A percentile compares a stretch with the other conserved stretches of the same genome.
phyloP scores from a whole-genome alignment of 2,113 vertebrate species.

The Brienomyrus brachyistius region DNA sequence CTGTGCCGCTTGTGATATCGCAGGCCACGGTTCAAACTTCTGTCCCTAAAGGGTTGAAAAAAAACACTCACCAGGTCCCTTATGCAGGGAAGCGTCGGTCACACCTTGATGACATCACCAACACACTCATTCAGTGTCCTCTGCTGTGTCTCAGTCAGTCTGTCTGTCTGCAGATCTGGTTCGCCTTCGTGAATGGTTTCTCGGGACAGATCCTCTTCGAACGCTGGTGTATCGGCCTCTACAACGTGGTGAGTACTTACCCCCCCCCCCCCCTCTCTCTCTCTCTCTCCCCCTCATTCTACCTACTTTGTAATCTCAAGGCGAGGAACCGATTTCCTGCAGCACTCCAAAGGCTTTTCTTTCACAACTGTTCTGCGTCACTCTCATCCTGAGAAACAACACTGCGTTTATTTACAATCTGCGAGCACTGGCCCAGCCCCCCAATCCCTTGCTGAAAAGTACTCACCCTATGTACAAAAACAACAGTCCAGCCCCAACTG shows the following conservation, averaged over 20 bases:
- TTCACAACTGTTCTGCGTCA: conserved; percentile 49
- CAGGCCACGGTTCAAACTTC: background rate
- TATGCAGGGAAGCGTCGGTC: background rate
- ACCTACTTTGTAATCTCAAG: conserved; percentile 28
- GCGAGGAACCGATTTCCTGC: conserved; percentile 40
- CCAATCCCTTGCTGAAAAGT: conserved; percentile 44
- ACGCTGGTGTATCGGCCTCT: conserved; percentile 96
- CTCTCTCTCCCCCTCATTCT: conserved; percentile 15
- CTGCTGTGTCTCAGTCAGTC: background rate
- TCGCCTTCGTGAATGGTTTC: conserved; percentile 97
- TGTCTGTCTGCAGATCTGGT: conserved; percentile 79
- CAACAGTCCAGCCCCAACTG: conserved; percentile 49
- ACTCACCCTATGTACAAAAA: conserved; percentile 56
- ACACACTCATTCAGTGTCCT: background rate
- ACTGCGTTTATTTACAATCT: conserved; percentile 57
- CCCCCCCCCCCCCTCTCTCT: background rate
- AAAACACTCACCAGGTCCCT: background rate
- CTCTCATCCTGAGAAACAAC: conserved; percentile 51
- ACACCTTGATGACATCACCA: background rate
- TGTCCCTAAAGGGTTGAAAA: background rate
- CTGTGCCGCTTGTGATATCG: conserved; percentile 12
- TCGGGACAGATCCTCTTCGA: conserved; percentile 98
- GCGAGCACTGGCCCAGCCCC: conserved; percentile 55
- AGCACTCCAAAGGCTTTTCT: conserved; percentile 36
- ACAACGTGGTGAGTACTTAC: conserved; percentile 87